Base-by-base conservation (phyloP, 1,140 invertebrate genomes). In the Chrysoperla carnea region DNA sequence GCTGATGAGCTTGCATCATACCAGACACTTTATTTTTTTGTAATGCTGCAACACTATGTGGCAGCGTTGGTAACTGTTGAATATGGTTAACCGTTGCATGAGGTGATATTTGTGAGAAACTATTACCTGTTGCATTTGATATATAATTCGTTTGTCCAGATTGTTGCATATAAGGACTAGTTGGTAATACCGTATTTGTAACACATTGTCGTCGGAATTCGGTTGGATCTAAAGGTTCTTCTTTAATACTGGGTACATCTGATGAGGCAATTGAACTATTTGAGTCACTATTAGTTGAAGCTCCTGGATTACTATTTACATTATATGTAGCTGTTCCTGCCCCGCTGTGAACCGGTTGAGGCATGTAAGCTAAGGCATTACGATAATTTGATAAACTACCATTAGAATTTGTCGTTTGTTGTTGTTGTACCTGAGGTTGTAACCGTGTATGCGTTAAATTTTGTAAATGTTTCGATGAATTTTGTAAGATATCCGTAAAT, bases 261-360 rank as follows among this genome's bases (percentile, higher is more conserved):
- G 63, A 60, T 50, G 61, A 65, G 47, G 69, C 56, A 62, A 68
- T 50, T 62, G 68, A 52, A 57, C 67, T 69, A 54, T 69, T 71
- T 29, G 56, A 56, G 46, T 60, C 60, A 47, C 57, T 61, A 44
- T 40, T 45, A 51, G 39, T 56, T 59, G 36, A 51, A 52, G 66
- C 68, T 53, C 68, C 71, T 28, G 56, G 55, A 47, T 59, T 59
- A 47, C 57, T 62, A 43, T 43, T 45, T 51, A 39, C 55, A 58
- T 37, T 51, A 52, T 14, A 35, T 23, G 45, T 52, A 14, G 74
- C 76, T 56, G 81, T 85, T 8, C 74, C 76, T 8, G 80, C 78
- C 4, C 79, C 80, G 37, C 78, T 81, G 61, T 90, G 86, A 1
- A 91, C 85, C 1, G 84, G 84, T 55, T 89, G 85, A 0, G 86